Evolutionary conservation across 2,797 vertebrate species (phyloP).

Genomic region (Pelobates cultripes): DNA sequence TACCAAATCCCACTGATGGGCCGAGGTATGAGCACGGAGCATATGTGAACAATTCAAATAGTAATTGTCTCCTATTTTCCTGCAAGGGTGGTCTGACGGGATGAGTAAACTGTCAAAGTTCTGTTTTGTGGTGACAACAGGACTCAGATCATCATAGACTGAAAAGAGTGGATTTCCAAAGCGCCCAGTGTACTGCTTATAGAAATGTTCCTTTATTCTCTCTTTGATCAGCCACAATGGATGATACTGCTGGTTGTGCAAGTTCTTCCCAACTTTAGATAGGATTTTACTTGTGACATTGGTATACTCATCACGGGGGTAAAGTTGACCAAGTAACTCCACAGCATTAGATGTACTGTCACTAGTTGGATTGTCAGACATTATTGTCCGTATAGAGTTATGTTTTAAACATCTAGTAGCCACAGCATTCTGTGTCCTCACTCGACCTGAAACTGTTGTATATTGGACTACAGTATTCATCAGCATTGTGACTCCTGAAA

Average conservation of each 20-base stretch:
- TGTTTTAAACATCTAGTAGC: constrained; percentile 55
- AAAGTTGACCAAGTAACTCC: constrained; percentile 78
- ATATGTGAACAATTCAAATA: constrained; percentile 85
- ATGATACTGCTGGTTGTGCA: constrained; percentile 86
- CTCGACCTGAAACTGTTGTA: constrained; percentile 57
- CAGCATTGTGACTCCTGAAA: constrained; percentile 55
- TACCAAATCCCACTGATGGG: constrained; percentile 93
- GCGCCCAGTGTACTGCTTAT: constrained; percentile 75
- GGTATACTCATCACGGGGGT: constrained; percentile 81
- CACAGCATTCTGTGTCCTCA: constrained; percentile 55
- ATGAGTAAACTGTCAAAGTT: constrained; percentile 94
- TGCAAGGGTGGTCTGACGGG: constrained; percentile 82
- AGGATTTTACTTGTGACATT: constrained; percentile 85
- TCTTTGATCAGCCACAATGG: constrained; percentile 95
- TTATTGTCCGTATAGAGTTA: constrained; percentile 56
- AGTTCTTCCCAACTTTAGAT: constrained; percentile 81
- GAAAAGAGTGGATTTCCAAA: constrained; percentile 85
- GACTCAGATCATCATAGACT: constrained; percentile 84
- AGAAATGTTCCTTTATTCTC: constrained; percentile 90
- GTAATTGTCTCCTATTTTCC: constrained; percentile 91
- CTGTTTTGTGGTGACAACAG: constrained; percentile 88
- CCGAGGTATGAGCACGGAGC: constrained; percentile 92
- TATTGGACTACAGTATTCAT: constrained; percentile 57
- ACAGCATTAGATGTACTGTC: constrained; percentile 61
- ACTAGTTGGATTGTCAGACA: constrained; percentile 59